Percentiles rank a stretch among this genome's conserved stretches.
Conservation (phyloP, 2,888 invertebrate genomes). For the Empis stercorea region DNA sequence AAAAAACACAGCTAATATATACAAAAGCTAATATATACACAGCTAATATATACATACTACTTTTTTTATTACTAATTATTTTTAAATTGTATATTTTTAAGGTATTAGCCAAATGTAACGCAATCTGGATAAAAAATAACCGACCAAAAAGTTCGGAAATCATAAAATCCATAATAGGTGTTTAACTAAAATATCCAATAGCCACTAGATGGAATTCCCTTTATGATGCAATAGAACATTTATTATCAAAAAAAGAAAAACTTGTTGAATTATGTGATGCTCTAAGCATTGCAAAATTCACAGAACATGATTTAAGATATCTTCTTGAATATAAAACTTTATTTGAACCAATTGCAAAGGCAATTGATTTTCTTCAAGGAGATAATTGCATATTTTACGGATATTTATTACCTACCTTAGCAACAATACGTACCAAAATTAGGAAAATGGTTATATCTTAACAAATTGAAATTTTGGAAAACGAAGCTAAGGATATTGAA, state of each 20-base stretch:
- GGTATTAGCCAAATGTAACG: too few relatives aligned
- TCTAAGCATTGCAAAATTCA: slow-evolving; percentile 2
- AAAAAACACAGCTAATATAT: too few relatives aligned
- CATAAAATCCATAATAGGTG: slow-evolving; percentile 6
- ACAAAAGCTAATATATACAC: too few relatives aligned
- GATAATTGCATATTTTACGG: slow-evolving; percentile 10
- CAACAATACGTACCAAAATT: slow-evolving; percentile 9
- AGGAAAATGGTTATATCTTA: slow-evolving; percentile 4
- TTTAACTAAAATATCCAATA: slow-evolving; percentile 9
- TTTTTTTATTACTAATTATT: too few relatives aligned
- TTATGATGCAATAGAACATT: slow-evolving; percentile 9
- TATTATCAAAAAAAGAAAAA: slow-evolving; percentile 7
- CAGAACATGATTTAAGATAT: slow-evolving; percentile 8
- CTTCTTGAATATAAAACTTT: slow-evolving; percentile 10
- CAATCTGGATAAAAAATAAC: slow-evolving; percentile 10
- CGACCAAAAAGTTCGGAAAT: slow-evolving; percentile 9
- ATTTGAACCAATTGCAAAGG: slow-evolving; percentile 9
- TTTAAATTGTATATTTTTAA: too few relatives aligned
- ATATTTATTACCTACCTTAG: slow-evolving; percentile 11
- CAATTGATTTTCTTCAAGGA: slow-evolving; percentile 11
- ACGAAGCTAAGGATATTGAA: too few relatives aligned
- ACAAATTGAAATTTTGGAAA: neutral
- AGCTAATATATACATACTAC: too few relatives aligned
- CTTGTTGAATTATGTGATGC: slow-evolving; percentile 8
- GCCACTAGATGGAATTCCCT: slow-evolving; percentile 12